Conservation (phyloP, 2,113 vertebrate genomes). For the Athene noctua region DNA sequence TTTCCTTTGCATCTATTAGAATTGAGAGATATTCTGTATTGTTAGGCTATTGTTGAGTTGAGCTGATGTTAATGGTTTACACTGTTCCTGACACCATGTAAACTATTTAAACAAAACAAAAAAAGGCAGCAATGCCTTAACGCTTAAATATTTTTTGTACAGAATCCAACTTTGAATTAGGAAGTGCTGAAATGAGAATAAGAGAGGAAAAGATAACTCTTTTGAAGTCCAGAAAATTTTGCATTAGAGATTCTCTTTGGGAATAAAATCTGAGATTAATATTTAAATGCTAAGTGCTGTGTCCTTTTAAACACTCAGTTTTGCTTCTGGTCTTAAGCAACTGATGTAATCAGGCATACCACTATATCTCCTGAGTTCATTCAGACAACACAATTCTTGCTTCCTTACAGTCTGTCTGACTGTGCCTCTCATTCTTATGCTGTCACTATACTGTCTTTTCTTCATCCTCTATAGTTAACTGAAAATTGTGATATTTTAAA, state of each 20-base stretch:
- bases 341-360: not conserved
- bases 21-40: not conserved
- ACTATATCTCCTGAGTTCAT: not conserved
- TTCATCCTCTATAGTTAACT: not conserved
- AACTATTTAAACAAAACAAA: not conserved
- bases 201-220: not conserved
- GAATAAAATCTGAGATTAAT: not conserved
- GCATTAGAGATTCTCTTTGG: not conserved
- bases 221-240: not conserved
- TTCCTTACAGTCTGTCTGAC: not conserved
- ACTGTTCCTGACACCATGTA: not conserved
- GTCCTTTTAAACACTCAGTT: not conserved
- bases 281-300: not conserved
- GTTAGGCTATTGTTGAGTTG: not conserved
- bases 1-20: not conserved
- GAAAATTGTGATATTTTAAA: not conserved
- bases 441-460: not conserved
- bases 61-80: not conserved
- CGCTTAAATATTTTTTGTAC: not conserved
- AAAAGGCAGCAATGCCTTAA: not conserved
- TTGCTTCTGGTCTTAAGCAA: not conserved
- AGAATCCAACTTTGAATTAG: not conserved
- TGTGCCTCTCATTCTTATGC: not conserved
- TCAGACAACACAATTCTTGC: not conserved
- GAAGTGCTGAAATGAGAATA: not conserved